These are phyloP conservation scores for Himalopsyche anomala DNA, from an alignment of 2,888 invertebrate genomes.

Conservation along the genomic window DNA sequence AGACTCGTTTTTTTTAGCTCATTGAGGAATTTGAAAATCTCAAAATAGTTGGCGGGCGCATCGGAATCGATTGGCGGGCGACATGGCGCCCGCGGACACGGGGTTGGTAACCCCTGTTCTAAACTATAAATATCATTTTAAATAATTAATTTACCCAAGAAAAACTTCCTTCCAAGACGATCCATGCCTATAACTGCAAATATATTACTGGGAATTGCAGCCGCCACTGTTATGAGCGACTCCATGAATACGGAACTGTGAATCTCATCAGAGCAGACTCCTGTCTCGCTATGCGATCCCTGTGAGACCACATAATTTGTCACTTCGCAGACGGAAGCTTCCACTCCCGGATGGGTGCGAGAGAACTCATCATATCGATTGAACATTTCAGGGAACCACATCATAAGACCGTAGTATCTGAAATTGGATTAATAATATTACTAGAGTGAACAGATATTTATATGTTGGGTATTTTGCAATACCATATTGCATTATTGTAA, in stretches of 20 bases:
- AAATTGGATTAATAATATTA: constrained; percentile 53
- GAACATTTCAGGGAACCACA: constrained; percentile 98
- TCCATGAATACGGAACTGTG: constrained; percentile 89
- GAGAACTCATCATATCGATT: constrained; percentile 91
- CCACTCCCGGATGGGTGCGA: constrained; percentile 80
- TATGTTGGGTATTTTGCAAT: no score
- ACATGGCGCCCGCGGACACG: no score
- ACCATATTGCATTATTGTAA: no score
- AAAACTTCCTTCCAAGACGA: constrained; percentile 89
- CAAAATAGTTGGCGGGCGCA: no score
- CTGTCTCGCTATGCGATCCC: constrained; percentile 79
- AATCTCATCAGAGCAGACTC: constrained; percentile 83
- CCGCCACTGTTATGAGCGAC: constrained; percentile 90
- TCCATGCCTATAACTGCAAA: constrained; percentile 91
- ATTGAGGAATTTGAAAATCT: no score
- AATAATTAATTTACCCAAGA: constrained; percentile 78
- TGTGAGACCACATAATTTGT: constrained; percentile 85
- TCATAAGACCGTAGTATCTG: constrained; percentile 95
- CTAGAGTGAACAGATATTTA: background rate
- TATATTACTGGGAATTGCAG: constrained; percentile 90
- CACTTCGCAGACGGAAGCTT: constrained; percentile 85
- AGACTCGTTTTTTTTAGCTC: no score
- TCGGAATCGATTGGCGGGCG: no score
- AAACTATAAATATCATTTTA: no score
- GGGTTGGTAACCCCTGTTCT: no score